Base-by-base conservation (phyloP, 2,113 vertebrate genomes). In the Synchiropus splendidus region DNA sequence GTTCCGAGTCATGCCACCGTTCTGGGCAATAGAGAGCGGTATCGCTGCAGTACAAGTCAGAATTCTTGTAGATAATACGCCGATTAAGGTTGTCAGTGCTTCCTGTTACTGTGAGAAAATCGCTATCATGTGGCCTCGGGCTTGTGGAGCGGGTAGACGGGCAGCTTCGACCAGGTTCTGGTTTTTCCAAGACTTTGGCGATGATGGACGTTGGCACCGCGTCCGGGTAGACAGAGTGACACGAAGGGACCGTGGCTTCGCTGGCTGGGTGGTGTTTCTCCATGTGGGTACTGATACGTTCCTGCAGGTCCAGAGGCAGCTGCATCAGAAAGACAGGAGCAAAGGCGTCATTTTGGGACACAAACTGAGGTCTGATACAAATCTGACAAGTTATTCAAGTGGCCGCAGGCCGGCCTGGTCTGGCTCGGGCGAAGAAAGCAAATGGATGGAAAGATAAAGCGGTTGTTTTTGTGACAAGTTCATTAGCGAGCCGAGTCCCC, bases 1-100 rank as follows among this genome's bases (percentile, higher is more conserved):
- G 86, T 61, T 89, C 77, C 5, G 66, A 65, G 5, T 70, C 87
- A 33, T 84, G 90, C 65, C 90, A 81, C 21, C 89, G 85, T 41
- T 89, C 87, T 1, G 92, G 90, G 61, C 92, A 92, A 67, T 97
- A 96, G 33, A 97, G 90, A 1, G 90, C 92, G 0, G 92, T 90
- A 64, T 99, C 94, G 0, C 95, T 97, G 80, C 90, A 89, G 78
- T 92, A 97, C 56, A 92, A 66, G 58, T 98, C 92, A 0, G 85
- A 83, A 1, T 72, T 81, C 67, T 97, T 95, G 54, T 88, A 92
- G 0, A 87, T 75, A n/a, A 78, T 43, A 2, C 82, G 80, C 1
- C 86, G 81, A 37, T 85, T 80, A 0, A 80, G 70, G 55, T 89
- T 88, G 45, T 91, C 89, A 0, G 60, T 51, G 6, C 83, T 78